These are phyloP conservation scores for Candidula unifasciata DNA, from an alignment of 2,888 invertebrate genomes.

Conservation along the genomic window DNA sequence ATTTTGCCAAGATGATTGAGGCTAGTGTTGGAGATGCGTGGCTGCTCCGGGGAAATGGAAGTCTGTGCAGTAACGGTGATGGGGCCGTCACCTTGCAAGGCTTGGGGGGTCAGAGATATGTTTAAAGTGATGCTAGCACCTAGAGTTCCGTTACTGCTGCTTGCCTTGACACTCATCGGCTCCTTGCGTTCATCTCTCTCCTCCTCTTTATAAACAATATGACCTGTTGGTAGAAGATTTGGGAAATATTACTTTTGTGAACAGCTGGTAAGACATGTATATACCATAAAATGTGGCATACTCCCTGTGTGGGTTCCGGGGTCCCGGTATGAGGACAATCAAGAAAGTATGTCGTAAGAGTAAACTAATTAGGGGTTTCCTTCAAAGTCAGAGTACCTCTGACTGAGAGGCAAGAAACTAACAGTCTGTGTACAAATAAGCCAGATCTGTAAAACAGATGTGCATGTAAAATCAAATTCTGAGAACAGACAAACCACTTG, in stretches of 20 bases:
- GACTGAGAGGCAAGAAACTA: too few species aligned
- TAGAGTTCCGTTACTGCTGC: slow-evolving; percentile 18
- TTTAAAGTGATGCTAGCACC: slow-evolving; percentile 57
- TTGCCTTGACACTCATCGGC: slow-evolving; percentile 46
- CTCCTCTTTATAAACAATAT: slow-evolving; percentile 51
- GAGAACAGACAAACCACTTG: too few species aligned
- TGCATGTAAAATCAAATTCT: too few species aligned
- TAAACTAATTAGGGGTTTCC: too few species aligned
- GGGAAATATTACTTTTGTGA: not conserved
- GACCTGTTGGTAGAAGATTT: slow-evolving; percentile 36
- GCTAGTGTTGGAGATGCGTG: slow-evolving; percentile 29
- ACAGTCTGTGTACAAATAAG: too few species aligned
- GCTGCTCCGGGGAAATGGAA: slow-evolving; percentile 47
- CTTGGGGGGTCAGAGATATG: slow-evolving; percentile 57
- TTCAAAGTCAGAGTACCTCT: too few species aligned
- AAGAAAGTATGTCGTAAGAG: too few species aligned
- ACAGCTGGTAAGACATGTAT: not conserved
- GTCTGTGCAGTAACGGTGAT: slow-evolving; percentile 59
- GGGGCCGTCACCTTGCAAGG: slow-evolving; percentile 57
- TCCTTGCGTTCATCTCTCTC: slow-evolving; percentile 37
- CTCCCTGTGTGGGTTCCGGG: too few species aligned
- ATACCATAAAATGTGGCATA: too few species aligned
- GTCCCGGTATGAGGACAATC: too few species aligned
- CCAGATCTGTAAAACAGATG: too few species aligned
- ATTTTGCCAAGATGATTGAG: slow-evolving; percentile 1